Evolutionary conservation across 2,797 vertebrate genomes (phyloP).

Genomic region (Clarias platycephalus): DNA sequence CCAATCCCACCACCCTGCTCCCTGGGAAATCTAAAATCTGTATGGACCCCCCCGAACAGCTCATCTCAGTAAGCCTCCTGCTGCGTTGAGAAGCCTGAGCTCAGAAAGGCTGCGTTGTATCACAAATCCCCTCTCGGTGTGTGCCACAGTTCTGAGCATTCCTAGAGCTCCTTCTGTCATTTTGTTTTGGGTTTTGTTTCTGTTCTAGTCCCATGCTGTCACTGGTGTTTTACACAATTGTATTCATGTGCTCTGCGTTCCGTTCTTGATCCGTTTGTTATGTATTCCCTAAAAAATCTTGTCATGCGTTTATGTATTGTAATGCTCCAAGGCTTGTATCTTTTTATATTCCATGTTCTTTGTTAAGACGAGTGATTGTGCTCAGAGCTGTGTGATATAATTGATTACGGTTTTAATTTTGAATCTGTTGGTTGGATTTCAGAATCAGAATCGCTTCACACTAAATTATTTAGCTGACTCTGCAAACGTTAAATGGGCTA

Average conservation of each 20-base stretch:
- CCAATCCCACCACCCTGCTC: not conserved
- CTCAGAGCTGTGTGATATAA: too few relatives aligned
- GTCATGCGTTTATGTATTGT: not conserved
- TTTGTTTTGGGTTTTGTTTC: not conserved
- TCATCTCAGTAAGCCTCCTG: not conserved
- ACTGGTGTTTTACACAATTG: not conserved
- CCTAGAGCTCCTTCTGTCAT: not conserved
- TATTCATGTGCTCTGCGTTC: not conserved
- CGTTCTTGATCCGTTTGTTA: not conserved
- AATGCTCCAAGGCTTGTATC: not conserved
- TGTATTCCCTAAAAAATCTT: not conserved
- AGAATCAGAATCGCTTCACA: too few relatives aligned
- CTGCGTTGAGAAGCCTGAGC: slow-evolving; percentile 2
- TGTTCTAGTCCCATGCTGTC: not conserved
- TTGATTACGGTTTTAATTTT: too few relatives aligned
- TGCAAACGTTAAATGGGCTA: too few relatives aligned
- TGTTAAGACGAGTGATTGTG: too few relatives aligned
- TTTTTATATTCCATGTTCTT: not conserved
- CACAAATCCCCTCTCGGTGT: not conserved
- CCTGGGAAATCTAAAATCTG: not conserved
- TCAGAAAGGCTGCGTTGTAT: not conserved
- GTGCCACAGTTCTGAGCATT: not conserved
- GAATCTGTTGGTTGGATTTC: too few relatives aligned
- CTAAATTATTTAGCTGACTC: too few relatives aligned
- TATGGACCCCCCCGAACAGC: not conserved